Percentiles rank a stretch among this genome's conserved stretches.
These are phyloP conservation scores for Lepidurus apus DNA, from an alignment of 1,140 invertebrate genomes.

Conservation along the genomic window DNA sequence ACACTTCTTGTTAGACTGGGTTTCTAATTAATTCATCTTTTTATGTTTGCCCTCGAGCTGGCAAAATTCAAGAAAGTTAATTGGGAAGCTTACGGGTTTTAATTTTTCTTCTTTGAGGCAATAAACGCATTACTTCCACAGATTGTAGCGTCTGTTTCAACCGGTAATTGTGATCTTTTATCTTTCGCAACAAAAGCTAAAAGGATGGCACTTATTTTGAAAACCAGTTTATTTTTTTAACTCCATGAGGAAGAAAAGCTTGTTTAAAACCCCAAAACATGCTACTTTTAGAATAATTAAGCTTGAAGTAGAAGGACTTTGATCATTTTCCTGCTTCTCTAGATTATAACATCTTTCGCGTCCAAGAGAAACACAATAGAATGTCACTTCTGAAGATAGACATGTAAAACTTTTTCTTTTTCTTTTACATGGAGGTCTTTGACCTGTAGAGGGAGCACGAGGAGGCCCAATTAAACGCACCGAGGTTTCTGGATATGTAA, in stretches of 20 bases:
- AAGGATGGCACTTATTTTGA: too few relatives aligned
- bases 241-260: too few relatives aligned
- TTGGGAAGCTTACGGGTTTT: background rate
- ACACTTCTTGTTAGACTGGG: background rate
- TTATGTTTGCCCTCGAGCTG: background rate
- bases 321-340: background rate
- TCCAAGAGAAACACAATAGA: background rate
- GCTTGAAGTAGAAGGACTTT: background rate
- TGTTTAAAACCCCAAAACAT: too few relatives aligned
- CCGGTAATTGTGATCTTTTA: background rate
- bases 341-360: background rate
- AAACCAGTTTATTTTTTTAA: too few relatives aligned
- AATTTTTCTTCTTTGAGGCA: background rate
- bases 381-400: background rate
- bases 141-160: background rate
- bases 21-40: background rate
- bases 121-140: background rate
- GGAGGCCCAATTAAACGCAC: background rate
- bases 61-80: background rate
- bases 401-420: background rate
- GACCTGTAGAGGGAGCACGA: background rate
- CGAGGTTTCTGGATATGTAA: slow-evolving; percentile 8
- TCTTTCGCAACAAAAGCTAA: background rate
- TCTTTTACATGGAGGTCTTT: too few relatives aligned
- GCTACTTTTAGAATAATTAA: too few relatives aligned